Conservation (phyloP, 2,113 vertebrate genomes). For the Plestiodon gilberti region DNA sequence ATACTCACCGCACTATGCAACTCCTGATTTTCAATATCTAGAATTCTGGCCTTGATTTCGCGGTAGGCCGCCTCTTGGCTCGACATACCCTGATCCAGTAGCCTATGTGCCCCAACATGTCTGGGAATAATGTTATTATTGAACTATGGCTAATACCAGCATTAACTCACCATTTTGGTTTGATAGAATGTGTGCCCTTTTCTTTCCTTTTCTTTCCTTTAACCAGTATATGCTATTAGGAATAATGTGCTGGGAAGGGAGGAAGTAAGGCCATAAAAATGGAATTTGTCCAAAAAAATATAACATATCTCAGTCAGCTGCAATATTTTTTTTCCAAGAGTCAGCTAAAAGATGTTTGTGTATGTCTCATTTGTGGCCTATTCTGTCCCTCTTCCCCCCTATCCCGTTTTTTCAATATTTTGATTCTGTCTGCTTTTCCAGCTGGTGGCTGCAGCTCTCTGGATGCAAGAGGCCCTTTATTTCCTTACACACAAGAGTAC, state of each 20-base stretch:
- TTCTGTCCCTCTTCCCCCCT: slow-evolving; percentile 12
- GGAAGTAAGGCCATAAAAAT: slow-evolving; percentile 9
- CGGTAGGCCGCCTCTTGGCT: too few relatives aligned
- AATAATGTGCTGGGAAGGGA: background rate
- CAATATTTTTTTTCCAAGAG: slow-evolving; percentile 24
- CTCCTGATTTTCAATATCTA: too few relatives aligned
- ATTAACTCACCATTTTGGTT: background rate
- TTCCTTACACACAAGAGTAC: background rate
- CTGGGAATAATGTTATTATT: background rate
- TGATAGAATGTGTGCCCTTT: background rate
- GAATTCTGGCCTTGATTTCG: too few relatives aligned
- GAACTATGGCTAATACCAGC: background rate
- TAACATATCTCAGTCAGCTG: background rate
- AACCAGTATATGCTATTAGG: background rate
- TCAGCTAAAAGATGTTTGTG: slow-evolving; percentile 32
- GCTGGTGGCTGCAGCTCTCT: slow-evolving; percentile 51
- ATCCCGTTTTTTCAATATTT: slow-evolving; percentile 50
- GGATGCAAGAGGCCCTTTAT: slow-evolving; percentile 44
- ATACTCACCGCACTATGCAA: too few relatives aligned
- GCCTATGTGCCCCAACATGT: too few relatives aligned
- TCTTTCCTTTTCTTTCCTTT: background rate
- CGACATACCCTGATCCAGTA: too few relatives aligned
- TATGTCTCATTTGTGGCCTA: slow-evolving; percentile 5
- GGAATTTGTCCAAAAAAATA: slow-evolving; percentile 13
- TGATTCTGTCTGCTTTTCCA: slow-evolving; percentile 52